phyloP scores from a whole-genome alignment of 2,113 vertebrate genomes.

The Ornithorhynchus anatinus region DNA sequence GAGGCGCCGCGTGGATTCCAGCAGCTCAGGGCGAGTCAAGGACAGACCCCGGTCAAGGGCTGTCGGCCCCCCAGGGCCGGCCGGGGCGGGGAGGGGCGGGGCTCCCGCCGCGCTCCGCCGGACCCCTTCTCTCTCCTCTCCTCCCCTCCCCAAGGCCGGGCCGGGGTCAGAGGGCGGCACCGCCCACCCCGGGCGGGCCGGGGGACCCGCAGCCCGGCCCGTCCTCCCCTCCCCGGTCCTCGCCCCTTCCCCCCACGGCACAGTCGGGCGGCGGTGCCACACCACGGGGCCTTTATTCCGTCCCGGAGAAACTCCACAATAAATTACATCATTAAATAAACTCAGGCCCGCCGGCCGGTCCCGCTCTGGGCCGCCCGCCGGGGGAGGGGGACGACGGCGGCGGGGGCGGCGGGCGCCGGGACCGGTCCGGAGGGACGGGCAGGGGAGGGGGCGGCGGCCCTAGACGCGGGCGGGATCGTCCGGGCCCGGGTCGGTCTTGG shows the following conservation, averaged over 20 bases:
- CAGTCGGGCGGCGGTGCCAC: slow-evolving; percentile 32
- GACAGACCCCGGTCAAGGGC: not conserved
- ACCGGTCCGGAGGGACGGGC: no score
- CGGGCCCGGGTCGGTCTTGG: slow-evolving; percentile 90
- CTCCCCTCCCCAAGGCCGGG: not conserved
- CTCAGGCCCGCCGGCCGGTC: no score
- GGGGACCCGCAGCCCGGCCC: no score
- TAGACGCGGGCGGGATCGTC: slow-evolving; percentile 91
- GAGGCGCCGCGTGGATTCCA: no score
- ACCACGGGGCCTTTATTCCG: slow-evolving; percentile 73
- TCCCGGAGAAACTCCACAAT: slow-evolving; percentile 71
- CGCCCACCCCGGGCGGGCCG: no score
- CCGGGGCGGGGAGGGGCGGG: not conserved
- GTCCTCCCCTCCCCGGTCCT: no score
- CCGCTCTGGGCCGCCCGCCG: no score
- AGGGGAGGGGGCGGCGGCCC: slow-evolving; percentile 12
- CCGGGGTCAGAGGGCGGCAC: no score
- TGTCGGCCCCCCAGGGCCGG: not conserved
- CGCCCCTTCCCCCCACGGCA: slow-evolving; percentile 15
- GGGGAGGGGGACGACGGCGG: not conserved
- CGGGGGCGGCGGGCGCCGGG: no score
- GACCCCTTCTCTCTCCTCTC: not conserved
- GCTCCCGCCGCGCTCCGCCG: not conserved
- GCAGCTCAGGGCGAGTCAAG: no score
- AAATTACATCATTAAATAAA: slow-evolving; percentile 85